Percentiles rank a stretch among this genome's conserved stretches.
These are phyloP conservation scores for Saccostrea echinata DNA, from an alignment of 1,140 invertebrate genomes.

Conservation along the genomic window DNA sequence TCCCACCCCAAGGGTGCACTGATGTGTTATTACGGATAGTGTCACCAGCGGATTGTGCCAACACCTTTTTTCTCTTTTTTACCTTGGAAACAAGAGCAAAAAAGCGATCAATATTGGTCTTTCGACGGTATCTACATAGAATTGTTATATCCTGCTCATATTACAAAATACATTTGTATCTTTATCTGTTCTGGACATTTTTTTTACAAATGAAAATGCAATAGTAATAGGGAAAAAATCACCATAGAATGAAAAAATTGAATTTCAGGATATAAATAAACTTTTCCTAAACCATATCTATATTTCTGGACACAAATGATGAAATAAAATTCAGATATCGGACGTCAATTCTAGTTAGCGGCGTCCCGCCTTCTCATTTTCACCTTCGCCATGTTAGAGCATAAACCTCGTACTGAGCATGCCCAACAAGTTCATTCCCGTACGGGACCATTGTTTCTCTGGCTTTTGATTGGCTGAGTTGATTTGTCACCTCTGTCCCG, in stretches of 20 bases:
- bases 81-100: conserved; percentile 31
- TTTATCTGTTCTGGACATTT: not conserved
- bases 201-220: not conserved
- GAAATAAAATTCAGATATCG: conserved; percentile 20
- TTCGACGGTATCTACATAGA: not conserved
- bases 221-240: no score
- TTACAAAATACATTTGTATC: not conserved
- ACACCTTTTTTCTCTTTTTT: conserved; percentile 25
- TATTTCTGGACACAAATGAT: not conserved
- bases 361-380: conserved; percentile 52
- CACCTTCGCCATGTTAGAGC: conserved; percentile 24
- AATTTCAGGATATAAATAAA: not conserved
- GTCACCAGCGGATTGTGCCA: conserved; percentile 26
- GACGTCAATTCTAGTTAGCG: conserved; percentile 29
- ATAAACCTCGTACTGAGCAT: conserved; percentile 16
- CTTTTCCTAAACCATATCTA: not conserved
- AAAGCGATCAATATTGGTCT: conserved; percentile 9
- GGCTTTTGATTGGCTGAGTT: conserved; percentile 44
- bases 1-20: conserved; percentile 33
- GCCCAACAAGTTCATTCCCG: conserved; percentile 44
- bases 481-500: conserved; percentile 46
- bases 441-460: conserved; percentile 50
- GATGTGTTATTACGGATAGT: conserved; percentile 23
- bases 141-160: not conserved
- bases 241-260: no score